Evolutionary conservation across 2,113 vertebrate species (phyloP), one percentile per base, ranked within the genome.

Genomic region (Cisticola juncidis): DNA sequence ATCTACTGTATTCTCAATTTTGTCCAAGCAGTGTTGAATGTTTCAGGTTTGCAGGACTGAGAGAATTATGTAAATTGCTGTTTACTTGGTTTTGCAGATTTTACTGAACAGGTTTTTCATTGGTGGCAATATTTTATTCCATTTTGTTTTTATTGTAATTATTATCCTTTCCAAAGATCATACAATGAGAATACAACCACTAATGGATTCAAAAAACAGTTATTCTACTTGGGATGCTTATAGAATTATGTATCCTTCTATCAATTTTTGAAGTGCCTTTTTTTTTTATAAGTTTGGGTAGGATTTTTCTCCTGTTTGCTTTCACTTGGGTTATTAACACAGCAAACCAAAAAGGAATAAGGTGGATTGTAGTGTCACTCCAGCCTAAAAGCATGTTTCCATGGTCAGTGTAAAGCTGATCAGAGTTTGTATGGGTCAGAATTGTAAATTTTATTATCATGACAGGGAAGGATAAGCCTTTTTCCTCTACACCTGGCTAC

Each of bases 61-160:
- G 54, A 92, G 73, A 94, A 92, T 84, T 70, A 19, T 93, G 36
- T 60, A 66, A 79, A 53, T 73, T 78, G 47, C 87, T 85, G 72
- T 84, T 94, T 85, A 87, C 84, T 96, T 90, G 88, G 29, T 72
- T 94, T 58, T 83, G 93, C 96, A 61, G 33, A 19, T 82, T 79
- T 71, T 88, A 96, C 81, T 48, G 95, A 97, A 77, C n/a, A 68
- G 74, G 91, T 91, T 96, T 95, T 97, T 98, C 97, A 97, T 84
- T 0, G 20, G 58, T 88, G 80, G n/a, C 97, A 98, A 92, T 89
- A 73, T 97, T 95, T 97, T 88, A 57, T 96, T 94, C 97, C 97
- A 94, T 97, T 90, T 96, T 95, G 42, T 2, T 84, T 93, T 57
- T 65, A 25, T 76, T 71, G 25, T 85, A 73, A 42, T 84, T 90